These are phyloP conservation scores for Drosophila affinis DNA, from an alignment of 2,888 invertebrate species.

Conservation along the genomic window DNA sequence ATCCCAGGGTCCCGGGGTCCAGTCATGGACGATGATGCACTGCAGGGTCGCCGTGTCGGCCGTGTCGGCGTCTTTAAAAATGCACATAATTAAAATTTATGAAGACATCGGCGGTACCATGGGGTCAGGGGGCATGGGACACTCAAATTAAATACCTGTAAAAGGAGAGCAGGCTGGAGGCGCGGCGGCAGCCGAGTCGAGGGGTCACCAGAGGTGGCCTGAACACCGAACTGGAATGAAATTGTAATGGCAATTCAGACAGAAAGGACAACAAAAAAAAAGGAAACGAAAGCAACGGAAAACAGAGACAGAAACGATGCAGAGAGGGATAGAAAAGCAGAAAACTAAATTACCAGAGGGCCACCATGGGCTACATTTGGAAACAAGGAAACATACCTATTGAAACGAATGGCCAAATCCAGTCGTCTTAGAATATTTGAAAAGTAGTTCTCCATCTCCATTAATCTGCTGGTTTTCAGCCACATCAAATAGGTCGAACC, in stretches of 20 bases:
- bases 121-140: slow-evolving; percentile 25
- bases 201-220: slow-evolving; percentile 14
- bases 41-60: slow-evolving; percentile 27
- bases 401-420: no score
- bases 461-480: no score
- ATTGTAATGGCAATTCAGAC: slow-evolving; percentile 35
- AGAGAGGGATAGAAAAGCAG: background rate
- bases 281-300: background rate
- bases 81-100: slow-evolving; percentile 71
- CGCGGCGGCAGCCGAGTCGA: background rate
- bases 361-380: no score
- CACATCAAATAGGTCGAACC: no score
- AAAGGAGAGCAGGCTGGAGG: slow-evolving; percentile 4
- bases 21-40: slow-evolving; percentile 27
- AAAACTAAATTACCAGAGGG: background rate
- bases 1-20: background rate
- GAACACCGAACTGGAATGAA: slow-evolving; percentile 19
- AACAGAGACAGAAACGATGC: background rate
- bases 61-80: slow-evolving; percentile 45
- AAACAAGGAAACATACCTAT: no score
- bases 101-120: slow-evolving; percentile 23
- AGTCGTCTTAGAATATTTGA: no score
- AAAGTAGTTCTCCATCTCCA: no score
- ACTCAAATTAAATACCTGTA: slow-evolving; percentile 53
- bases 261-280: slow-evolving; percentile 6